Base-by-base conservation (phyloP, 92 coral and sea anemone species). In the Umimayanthus kanabou region DNA sequence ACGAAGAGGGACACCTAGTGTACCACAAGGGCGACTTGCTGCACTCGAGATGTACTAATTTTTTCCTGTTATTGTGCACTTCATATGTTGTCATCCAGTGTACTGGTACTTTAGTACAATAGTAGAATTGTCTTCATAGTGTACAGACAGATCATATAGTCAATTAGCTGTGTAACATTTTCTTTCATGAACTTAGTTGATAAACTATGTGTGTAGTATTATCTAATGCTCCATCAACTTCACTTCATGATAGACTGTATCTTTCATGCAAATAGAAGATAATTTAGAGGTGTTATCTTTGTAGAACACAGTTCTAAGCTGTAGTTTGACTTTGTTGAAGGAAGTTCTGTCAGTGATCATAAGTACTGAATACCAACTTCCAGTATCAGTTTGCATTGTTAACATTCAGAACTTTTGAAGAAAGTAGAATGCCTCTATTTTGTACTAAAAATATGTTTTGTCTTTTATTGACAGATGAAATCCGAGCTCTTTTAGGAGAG, bases 11-110 rank as follows among this genome's bases (percentile, higher is more conserved):
- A 64, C 99, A 97, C 91, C 98, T 97, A 87, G 86, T 92, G 76
- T 97, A 92, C 90, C 98, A 94, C 61, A 90, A 91, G 88, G 99
- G 99, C 87, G 99, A 97, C 93, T 80, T 94, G 92, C 96, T 97
- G 90, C 93, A 97, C 87, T 94, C 98, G 88, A 97, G 99, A 97
- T 97, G 99, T 97, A 97, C 93, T 93, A 93, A 90, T 79, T 87
- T 94, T 83, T 89, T 89, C 80, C 92, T 91, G 81, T 92, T 92
- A 87, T 79, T 89, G 85, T 88, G 92, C 92, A 85, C 83, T 91
- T 82, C 88, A 86, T 86, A 90, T 88, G 80, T 84, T 86, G 91
- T 89, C 88, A 88, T 29, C 49, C 88, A 75, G 39, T 75, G 71
- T 77, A 11, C 80, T 29, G 69, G 55, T 61, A 33, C 74, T 57